Evolutionary conservation across 2,797 vertebrate species (phyloP).

Genomic region (Otolemur crassicaudatus): DNA sequence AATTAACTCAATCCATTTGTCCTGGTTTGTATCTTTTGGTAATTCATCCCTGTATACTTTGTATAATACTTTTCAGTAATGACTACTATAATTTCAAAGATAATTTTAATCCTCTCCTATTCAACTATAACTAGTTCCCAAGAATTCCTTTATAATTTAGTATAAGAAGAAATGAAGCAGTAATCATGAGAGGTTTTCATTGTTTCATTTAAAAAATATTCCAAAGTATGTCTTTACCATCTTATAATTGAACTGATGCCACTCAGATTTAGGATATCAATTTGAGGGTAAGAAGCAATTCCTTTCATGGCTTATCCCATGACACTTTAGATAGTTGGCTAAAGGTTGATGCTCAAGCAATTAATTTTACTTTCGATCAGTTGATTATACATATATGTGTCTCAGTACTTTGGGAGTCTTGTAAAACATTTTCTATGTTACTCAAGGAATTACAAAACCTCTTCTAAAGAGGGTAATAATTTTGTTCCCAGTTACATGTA

Average conservation of each 20-base stretch:
- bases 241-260: neutral
- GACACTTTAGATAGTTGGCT: neutral
- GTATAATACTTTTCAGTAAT: slow-evolving; percentile 22
- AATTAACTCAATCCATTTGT: slow-evolving; percentile 67
- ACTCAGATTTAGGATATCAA: neutral
- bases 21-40: slow-evolving; percentile 20
- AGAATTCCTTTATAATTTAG: slow-evolving; percentile 42
- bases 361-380: slow-evolving; percentile 39
- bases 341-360: neutral
- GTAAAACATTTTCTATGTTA: neutral
- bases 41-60: slow-evolving; percentile 26
- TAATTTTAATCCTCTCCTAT: slow-evolving; percentile 24
- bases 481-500: neutral
- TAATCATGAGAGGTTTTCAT: neutral
- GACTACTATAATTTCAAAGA: neutral
- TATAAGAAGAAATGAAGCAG: neutral
- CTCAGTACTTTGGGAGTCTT: neutral
- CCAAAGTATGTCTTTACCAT: neutral
- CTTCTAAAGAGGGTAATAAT: neutral
- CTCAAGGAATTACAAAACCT: slow-evolving; percentile 49
- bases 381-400: neutral
- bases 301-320: neutral
- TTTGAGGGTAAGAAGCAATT: neutral
- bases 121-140: neutral
- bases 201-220: neutral